Conservation (phyloP, 2,888 invertebrate species). For the Orthosia cruda region DNA sequence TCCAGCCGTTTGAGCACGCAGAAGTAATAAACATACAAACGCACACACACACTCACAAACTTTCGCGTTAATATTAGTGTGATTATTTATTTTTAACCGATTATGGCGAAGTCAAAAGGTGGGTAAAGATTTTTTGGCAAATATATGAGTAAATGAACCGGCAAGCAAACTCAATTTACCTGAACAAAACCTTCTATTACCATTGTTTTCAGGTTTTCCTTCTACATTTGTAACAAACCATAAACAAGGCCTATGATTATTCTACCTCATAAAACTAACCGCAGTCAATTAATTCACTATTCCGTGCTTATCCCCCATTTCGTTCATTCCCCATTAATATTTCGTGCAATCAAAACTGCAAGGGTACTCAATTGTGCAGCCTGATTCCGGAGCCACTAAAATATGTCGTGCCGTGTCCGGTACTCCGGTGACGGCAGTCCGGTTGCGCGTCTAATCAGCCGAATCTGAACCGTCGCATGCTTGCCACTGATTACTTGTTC, state of each 20-base stretch:
- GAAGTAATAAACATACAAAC: too few species aligned
- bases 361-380: conserved; percentile 60
- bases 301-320: conserved; percentile 33
- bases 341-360: conserved; percentile 57
- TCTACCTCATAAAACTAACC: conserved; percentile 12
- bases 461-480: conserved; percentile 56
- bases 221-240: not conserved
- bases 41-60: too few species aligned
- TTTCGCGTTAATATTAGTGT: too few species aligned
- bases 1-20: too few species aligned
- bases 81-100: too few species aligned
- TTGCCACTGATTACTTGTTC: conserved; percentile 56
- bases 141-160: too few species aligned
- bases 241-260: conserved; percentile 11
- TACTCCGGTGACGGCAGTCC: conserved; percentile 46
- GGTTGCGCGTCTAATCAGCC: conserved; percentile 52
- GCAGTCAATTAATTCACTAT: conserved; percentile 31
- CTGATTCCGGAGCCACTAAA: conserved; percentile 58
- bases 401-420: conserved; percentile 50
- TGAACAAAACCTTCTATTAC: not conserved
- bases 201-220: too few species aligned
- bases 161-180: not conserved
- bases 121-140: too few species aligned
- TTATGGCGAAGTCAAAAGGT: too few species aligned
- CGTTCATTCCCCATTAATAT: conserved; percentile 37